phyloP scores from a whole-genome alignment of 2,888 invertebrate species.

The Morinoia aosen region DNA sequence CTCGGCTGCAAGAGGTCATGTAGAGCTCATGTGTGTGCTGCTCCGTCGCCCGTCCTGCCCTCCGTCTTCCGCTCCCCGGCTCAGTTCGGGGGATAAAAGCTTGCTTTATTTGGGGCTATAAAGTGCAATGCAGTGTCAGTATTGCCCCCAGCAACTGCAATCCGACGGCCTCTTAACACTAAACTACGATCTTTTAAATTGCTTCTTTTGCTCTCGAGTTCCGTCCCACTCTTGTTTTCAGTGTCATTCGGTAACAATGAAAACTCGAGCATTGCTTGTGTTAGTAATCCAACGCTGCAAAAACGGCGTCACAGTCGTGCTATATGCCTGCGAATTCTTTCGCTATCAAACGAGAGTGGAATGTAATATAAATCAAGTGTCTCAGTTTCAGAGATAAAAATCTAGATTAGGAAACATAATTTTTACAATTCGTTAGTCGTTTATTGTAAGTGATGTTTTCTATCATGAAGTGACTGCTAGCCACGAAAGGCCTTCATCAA shows the following conservation, averaged over 20 bases:
- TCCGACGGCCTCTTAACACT: conserved; percentile 17
- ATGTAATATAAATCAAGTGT: neutral
- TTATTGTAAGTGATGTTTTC: neutral
- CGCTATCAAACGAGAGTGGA: neutral
- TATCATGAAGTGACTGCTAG: too few species aligned
- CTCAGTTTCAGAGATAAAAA: neutral
- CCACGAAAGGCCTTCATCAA: too few species aligned
- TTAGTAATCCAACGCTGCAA: neutral
- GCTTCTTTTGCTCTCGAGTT: neutral
- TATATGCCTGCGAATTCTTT: neutral
- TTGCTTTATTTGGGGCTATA: neutral
- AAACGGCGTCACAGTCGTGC: neutral
- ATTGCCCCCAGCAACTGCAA: conserved; percentile 10
- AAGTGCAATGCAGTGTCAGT: conserved; percentile 12
- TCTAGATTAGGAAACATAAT: neutral
- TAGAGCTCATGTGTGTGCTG: neutral
- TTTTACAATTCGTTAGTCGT: neutral
- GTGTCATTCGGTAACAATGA: neutral
- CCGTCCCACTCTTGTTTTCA: neutral
- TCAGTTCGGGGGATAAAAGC: neutral
- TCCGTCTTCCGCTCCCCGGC: neutral
- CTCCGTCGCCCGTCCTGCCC: neutral
- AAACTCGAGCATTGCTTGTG: neutral
- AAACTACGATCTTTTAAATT: conserved; percentile 12
- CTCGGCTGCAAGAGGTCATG: neutral